A percentile compares a stretch with the other conserved stretches of the same genome.
phyloP scores from a whole-genome alignment of 2,888 invertebrate species.

The Aspidapion aeneum region DNA sequence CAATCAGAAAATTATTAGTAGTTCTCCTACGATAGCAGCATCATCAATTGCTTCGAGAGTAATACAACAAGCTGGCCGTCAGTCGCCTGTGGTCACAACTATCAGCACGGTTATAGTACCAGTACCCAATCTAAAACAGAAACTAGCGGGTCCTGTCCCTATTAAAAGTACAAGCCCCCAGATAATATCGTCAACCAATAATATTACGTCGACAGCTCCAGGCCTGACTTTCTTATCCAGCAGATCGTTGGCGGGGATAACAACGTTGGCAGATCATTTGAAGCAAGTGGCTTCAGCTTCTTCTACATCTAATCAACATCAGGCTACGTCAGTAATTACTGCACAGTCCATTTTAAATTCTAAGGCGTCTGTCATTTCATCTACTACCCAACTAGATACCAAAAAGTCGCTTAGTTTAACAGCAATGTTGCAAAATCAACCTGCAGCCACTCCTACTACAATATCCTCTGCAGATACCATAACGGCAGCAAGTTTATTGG shows the following conservation, averaged over 20 bases:
- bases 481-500: slow-evolving; percentile 46
- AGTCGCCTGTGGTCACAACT: slow-evolving; percentile 33
- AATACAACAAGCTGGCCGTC: slow-evolving; percentile 35
- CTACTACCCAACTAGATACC: slow-evolving; percentile 20
- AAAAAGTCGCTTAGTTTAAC: slow-evolving; percentile 45
- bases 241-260: slow-evolving; percentile 31
- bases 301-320: slow-evolving; percentile 16
- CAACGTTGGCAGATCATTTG: slow-evolving; percentile 39
- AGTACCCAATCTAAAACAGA: slow-evolving; percentile 41
- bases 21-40: slow-evolving; percentile 37
- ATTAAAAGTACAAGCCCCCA: slow-evolving; percentile 15
- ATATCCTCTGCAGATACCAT: slow-evolving; percentile 46
- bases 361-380: slow-evolving; percentile 22
- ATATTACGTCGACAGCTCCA: slow-evolving; percentile 16
- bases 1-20: slow-evolving; percentile 39
- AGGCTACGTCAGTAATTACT: slow-evolving; percentile 14
- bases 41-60: slow-evolving; percentile 37
- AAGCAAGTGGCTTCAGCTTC: slow-evolving; percentile 30
- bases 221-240: slow-evolving; percentile 32
- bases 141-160: slow-evolving; percentile 27
- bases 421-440: slow-evolving; percentile 50
- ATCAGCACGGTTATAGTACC: slow-evolving; percentile 39
- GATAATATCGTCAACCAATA: slow-evolving; percentile 14
- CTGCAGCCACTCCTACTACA: slow-evolving; percentile 44
- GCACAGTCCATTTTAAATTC: slow-evolving; percentile 17